Percentiles rank a stretch among this genome's conserved stretches.
These are phyloP conservation scores for Thymallus thymallus DNA, from an alignment of 2,113 vertebrate genomes.

Conservation along the genomic window DNA sequence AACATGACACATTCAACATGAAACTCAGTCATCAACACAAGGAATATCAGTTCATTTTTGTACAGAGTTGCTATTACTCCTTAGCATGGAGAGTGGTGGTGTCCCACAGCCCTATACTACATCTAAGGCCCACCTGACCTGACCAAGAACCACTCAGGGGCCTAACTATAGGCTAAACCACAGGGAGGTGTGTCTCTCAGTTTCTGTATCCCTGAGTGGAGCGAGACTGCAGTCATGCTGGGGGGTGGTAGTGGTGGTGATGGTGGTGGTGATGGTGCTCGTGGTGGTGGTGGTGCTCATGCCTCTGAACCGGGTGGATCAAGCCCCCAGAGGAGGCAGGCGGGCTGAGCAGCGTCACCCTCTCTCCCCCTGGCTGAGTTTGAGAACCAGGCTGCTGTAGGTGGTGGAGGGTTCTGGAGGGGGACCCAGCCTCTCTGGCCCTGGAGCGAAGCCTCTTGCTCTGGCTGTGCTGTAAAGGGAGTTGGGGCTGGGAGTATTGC, in stretches of 20 bases:
- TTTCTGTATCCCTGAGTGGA: neutral
- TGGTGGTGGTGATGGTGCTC: constrained; percentile 93
- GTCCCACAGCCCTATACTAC: neutral
- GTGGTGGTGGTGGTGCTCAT: constrained; percentile 90
- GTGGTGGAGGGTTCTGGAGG: constrained; percentile 58
- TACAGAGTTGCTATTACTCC: neutral
- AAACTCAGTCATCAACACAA: neutral
- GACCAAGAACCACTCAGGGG: no score
- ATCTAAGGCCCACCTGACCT: neutral
- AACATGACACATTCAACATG: neutral
- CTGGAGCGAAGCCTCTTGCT: constrained; percentile 64
- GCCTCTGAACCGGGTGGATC: constrained; percentile 79
- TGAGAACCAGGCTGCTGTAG: constrained; percentile 53
- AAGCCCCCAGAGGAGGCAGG: constrained; percentile 71
- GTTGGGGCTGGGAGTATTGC: constrained; percentile 68
- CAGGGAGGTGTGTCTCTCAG: no score
- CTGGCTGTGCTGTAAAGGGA: constrained; percentile 65
- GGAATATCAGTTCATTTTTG: neutral
- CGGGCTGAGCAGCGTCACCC: constrained; percentile 68
- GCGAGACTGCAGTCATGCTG: constrained; percentile 38
- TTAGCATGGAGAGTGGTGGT: neutral
- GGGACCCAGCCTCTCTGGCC: constrained; percentile 69
- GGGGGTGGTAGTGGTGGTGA: constrained; percentile 76
- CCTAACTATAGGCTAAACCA: no score
- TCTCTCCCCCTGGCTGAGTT: constrained; percentile 56